A percentile compares a stretch with the other conserved stretches of the same genome.
Evolutionary conservation across 2,113 vertebrate species (phyloP).

Genomic region (Phalacrocorax pelagicus): DNA sequence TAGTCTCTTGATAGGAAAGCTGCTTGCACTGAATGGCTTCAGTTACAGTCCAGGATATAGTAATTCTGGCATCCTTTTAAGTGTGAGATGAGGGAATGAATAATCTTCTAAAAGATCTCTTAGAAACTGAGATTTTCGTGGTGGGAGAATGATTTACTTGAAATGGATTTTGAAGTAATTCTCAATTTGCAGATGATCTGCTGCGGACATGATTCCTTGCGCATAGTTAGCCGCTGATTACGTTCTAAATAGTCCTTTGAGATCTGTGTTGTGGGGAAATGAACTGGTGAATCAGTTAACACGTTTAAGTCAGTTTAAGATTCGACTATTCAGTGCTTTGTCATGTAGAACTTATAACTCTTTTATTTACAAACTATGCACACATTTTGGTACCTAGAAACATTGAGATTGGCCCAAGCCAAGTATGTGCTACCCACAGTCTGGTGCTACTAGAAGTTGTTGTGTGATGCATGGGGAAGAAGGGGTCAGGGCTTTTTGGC

Average conservation of each 20-base stretch:
- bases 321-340: background rate
- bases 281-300: background rate
- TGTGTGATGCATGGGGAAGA: background rate
- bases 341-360: background rate
- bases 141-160: background rate
- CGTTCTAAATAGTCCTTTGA: background rate
- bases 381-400: fast-evolving
- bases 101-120: background rate
- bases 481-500: background rate
- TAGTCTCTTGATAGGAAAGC: background rate
- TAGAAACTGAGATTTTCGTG: background rate
- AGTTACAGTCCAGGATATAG: background rate
- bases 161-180: background rate
- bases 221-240: background rate
- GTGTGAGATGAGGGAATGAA: background rate
- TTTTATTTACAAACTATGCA: background rate
- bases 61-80: background rate
- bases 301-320: background rate
- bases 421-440: fast-evolving
- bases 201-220: background rate
- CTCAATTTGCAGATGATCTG: background rate
- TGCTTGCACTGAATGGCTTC: background rate
- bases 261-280: background rate
- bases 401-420: background rate
- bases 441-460: background rate